Evolutionary conservation across 1,140 invertebrate genomes (phyloP).

Genomic region (Brachionus angularis): DNA sequence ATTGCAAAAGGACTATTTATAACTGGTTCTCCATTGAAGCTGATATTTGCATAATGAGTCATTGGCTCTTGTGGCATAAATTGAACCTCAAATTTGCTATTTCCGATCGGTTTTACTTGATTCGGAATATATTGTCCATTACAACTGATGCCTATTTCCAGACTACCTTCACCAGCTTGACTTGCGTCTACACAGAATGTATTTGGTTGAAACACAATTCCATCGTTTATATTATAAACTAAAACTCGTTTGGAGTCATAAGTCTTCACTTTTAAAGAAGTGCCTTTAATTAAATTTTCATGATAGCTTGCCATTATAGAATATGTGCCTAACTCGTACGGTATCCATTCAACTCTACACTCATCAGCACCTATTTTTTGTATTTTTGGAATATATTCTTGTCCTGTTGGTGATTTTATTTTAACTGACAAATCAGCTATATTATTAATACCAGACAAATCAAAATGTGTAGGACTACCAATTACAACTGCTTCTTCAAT

Average conservation of each 20-base stretch:
- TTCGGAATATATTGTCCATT: slow-evolving; percentile 89
- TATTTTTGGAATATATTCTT: slow-evolving; percentile 15
- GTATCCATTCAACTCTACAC: slow-evolving; percentile 83
- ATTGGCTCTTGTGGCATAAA: slow-evolving; percentile 88
- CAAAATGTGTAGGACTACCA: slow-evolving; percentile 19
- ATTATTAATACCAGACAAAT: not conserved
- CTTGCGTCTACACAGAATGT: slow-evolving; percentile 91
- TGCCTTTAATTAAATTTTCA: slow-evolving; percentile 78
- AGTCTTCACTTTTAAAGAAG: slow-evolving; percentile 84
- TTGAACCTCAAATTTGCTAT: slow-evolving; percentile 87
- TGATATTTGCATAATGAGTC: slow-evolving; percentile 89
- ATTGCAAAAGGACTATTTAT: slow-evolving; percentile 65
- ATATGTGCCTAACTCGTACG: slow-evolving; percentile 76
- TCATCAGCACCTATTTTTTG: slow-evolving; percentile 1
- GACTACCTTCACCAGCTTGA: slow-evolving; percentile 91
- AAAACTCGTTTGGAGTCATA: slow-evolving; percentile 83
- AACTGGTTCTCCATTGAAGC: slow-evolving; percentile 94
- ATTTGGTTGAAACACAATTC: slow-evolving; percentile 81
- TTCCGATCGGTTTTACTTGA: slow-evolving; percentile 89
- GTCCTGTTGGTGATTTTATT: slow-evolving; percentile 29
- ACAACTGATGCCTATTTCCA: slow-evolving; percentile 91
- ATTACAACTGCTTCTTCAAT: not conserved
- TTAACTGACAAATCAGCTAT: not conserved
- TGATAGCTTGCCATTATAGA: slow-evolving; percentile 84
- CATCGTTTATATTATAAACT: slow-evolving; percentile 73